phyloP scores from a whole-genome alignment of 2,113 vertebrate species.

The Rhynchomys soricoides region DNA sequence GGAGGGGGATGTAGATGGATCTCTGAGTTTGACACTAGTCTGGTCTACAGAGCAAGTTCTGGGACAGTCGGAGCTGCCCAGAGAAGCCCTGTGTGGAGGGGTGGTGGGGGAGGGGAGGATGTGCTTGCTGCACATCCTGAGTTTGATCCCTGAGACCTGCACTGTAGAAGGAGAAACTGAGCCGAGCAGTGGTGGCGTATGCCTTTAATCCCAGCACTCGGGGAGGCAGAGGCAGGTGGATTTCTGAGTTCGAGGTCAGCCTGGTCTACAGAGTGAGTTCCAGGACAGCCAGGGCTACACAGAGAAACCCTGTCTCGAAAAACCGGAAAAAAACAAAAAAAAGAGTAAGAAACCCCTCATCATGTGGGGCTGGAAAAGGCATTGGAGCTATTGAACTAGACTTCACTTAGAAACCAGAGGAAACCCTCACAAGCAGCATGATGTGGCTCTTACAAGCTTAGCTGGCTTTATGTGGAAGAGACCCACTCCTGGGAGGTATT shows the following conservation, averaged over 20 bases:
- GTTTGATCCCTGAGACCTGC: not conserved
- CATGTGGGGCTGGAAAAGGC: fast-evolving
- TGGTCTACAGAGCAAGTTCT: not conserved
- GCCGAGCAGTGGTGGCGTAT: no score
- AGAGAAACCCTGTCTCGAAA: no score
- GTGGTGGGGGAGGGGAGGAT: no score
- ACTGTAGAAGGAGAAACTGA: not conserved
- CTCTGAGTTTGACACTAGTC: not conserved
- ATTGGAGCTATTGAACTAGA: not conserved
- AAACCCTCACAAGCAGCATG: not conserved
- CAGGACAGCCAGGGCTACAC: no score
- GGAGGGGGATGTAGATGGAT: not conserved
- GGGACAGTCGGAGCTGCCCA: not conserved
- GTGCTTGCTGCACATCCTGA: not conserved
- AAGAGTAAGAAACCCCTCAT: not conserved
- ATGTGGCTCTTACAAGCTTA: fast-evolving
- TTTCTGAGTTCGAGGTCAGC: no score
- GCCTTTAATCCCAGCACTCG: no score
- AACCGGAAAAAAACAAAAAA: no score
- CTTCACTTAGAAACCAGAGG: not conserved
- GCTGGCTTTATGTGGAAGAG: not conserved
- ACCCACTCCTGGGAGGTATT: not conserved
- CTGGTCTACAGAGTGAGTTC: no score
- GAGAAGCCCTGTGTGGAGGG: not conserved
- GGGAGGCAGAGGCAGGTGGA: no score